Base-by-base conservation (phyloP, 1,140 invertebrate species). In the Listronotus oregonensis region DNA sequence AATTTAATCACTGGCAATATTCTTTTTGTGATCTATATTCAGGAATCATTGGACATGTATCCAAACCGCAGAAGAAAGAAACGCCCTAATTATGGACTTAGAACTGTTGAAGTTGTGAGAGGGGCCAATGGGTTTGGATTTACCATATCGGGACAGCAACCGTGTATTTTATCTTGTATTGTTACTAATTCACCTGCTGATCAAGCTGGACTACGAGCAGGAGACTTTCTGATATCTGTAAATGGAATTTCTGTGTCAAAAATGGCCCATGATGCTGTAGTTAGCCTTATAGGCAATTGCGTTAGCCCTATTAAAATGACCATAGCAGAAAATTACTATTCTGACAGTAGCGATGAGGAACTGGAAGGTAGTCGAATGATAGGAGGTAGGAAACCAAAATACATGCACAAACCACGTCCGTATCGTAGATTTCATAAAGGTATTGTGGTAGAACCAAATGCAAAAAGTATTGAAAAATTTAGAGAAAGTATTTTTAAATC, bases 81-180 rank as follows among this genome's bases (percentile, higher is more conserved):
- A 77, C 82, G 90, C 44, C 87, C 89, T 6, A 90, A 88, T 72
- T 88, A 92, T 76, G 89, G 90, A 6, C 89, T 94, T 15, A 87
- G 92, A 51, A 91, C 89, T 3, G 91, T 97, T 15, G 92, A 97
- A 73, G 86, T 97, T 8, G 83, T 86, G 0, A 84, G 94, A 58
- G 93, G 94, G 1, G 84, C 87, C 61, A 91, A 92, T 73, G 94
- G 93, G 8, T 96, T 93, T 79, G 94, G 94, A 7, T 96, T 96
- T 74, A 96, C 94, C 11, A 94, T 96, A 68, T 95, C 93, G n/a
- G 94, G 94, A 0, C 93, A 96, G 73, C 90, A 93, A 70, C 94
- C 94, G 0, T 95, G 93, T 77, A 89, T 95, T 68, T 82, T 96
- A 10, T 93, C 92, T 70, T 94, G 91, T 78, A 95, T 95, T 71